Conservation (phyloP, 2,797 vertebrate species). For the Mus minutoides region DNA sequence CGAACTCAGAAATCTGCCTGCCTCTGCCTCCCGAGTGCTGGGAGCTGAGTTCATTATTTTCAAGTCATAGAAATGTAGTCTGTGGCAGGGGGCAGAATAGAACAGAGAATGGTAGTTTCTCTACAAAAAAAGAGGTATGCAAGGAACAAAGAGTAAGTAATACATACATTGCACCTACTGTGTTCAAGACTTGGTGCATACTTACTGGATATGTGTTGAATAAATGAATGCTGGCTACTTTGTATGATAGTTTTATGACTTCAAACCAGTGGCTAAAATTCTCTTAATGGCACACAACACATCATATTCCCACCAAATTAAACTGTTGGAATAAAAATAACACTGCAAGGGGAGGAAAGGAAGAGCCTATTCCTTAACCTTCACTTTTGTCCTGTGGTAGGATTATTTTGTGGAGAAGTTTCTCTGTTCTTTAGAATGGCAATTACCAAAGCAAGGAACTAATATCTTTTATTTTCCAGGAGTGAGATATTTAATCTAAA, state of each 20-base stretch:
- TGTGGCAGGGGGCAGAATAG: neutral
- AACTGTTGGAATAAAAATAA: neutral
- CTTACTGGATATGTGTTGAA: neutral
- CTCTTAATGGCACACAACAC: neutral
- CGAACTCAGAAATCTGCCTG: too few species aligned
- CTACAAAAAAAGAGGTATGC: neutral
- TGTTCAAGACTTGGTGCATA: neutral
- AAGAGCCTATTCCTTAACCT: neutral
- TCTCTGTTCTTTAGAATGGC: neutral
- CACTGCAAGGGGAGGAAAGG: neutral
- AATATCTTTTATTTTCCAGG: neutral
- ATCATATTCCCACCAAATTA: conserved; percentile 9
- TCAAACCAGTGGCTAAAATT: conserved; percentile 10
- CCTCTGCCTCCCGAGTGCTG: too few species aligned
- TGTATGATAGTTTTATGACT: neutral
- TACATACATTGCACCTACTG: neutral
- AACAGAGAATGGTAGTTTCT: neutral
- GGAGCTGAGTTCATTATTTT: conserved; percentile 5
- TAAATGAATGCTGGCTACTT: neutral
- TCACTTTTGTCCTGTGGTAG: neutral
- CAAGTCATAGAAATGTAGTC: conserved; percentile 26
- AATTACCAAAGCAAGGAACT: neutral
- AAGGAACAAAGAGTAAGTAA: neutral
- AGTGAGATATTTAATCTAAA: neutral
- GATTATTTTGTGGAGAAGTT: neutral